These are phyloP conservation scores for Phoxinus phoxinus DNA, from an alignment of 2,113 vertebrate species.

Conservation along the genomic window DNA sequence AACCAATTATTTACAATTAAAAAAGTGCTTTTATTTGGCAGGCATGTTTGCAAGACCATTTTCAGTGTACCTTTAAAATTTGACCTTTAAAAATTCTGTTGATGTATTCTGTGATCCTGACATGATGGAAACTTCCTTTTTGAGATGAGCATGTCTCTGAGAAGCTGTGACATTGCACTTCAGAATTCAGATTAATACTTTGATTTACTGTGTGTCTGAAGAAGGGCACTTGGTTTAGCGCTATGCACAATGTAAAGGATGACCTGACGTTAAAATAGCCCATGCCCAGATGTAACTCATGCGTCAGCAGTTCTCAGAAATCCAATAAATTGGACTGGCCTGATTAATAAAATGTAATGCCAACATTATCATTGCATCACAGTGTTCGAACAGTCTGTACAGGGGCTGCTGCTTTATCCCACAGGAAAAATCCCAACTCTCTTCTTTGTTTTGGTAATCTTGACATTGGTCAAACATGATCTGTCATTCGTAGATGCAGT, in stretches of 20 bases:
- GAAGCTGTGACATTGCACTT: background rate
- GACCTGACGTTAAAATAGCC: conserved; percentile 28
- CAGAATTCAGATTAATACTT: background rate
- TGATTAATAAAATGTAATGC: conserved; percentile 16
- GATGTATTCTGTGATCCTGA: background rate
- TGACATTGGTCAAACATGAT: background rate
- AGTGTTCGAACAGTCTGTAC: background rate
- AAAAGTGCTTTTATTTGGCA: background rate
- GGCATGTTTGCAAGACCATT: background rate
- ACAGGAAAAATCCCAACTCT: background rate
- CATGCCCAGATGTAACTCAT: background rate
- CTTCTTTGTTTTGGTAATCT: background rate
- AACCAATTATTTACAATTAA: background rate
- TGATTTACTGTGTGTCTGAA: background rate
- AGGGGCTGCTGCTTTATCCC: background rate
- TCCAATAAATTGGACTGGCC: background rate
- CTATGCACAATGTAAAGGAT: conserved; percentile 20
- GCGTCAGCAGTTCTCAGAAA: conserved; percentile 27
- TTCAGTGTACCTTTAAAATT: background rate
- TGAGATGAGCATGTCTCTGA: background rate
- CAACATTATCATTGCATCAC: conserved; percentile 12
- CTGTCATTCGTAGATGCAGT: background rate
- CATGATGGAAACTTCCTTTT: background rate
- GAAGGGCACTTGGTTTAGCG: background rate
- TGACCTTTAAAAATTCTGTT: conserved; percentile 1